phyloP scores from a whole-genome alignment of 2,113 vertebrate species.

The Myanophis thanlyinensis region DNA sequence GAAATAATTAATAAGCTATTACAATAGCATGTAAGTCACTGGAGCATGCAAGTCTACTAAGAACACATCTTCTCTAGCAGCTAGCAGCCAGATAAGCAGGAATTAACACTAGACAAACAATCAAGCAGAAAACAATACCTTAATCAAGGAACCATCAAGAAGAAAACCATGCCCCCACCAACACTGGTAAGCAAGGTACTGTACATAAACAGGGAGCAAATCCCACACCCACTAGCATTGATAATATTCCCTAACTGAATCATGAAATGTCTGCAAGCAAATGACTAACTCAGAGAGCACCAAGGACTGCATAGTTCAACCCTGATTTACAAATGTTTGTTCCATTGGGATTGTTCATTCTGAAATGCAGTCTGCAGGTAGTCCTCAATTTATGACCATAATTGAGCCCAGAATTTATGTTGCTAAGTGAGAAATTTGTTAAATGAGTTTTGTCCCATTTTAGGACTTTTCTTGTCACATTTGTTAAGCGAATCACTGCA shows the following conservation, averaged over 20 bases:
- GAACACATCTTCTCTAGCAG: background rate
- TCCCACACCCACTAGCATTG: background rate
- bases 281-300: background rate
- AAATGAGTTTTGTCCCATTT: no score
- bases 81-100: background rate
- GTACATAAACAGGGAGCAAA: background rate
- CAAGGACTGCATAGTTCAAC: background rate
- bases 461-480: no score
- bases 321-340: background rate
- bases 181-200: background rate
- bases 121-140: background rate
- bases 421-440: no score
- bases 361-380: background rate
- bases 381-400: no score
- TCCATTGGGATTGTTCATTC: background rate
- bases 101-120: background rate
- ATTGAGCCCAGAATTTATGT: no score
- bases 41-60: no score
- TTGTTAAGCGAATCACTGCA: no score
- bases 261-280: background rate
- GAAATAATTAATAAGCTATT: no score
- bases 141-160: background rate
- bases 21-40: no score
- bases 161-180: background rate
- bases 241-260: background rate